A percentile compares a stretch with the other conserved stretches of the same genome.
These are phyloP conservation scores for Meganola albula DNA, from an alignment of 2,888 invertebrate species.

Conservation along the genomic window DNA sequence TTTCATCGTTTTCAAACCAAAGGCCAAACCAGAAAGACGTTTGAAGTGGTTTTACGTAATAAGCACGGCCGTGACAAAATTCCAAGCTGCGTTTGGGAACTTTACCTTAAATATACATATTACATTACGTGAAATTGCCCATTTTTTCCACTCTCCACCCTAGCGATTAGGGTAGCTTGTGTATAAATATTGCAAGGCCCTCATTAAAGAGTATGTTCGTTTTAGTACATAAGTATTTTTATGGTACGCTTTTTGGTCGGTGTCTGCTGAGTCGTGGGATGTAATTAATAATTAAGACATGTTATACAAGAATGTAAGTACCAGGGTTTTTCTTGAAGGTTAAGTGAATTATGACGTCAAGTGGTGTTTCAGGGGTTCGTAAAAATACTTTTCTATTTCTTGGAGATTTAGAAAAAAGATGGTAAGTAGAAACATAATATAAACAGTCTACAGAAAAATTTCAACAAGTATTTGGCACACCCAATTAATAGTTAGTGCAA, in stretches of 20 bases:
- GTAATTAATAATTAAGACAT: slow-evolving; percentile 74
- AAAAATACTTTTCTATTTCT: too few relatives aligned
- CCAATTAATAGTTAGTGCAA: too few relatives aligned
- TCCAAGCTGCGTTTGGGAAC: slow-evolving; percentile 58
- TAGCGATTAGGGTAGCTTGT: slow-evolving; percentile 76
- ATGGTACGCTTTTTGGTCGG: slow-evolving; percentile 56
- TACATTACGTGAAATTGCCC: slow-evolving; percentile 78
- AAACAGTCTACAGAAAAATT: too few relatives aligned
- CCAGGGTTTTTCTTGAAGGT: background rate
- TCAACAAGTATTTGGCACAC: too few relatives aligned
- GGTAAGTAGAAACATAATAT: too few relatives aligned
- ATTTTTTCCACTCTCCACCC: slow-evolving; percentile 79
- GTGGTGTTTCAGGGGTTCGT: too few relatives aligned
- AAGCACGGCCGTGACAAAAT: slow-evolving; percentile 71
- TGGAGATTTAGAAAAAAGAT: too few relatives aligned
- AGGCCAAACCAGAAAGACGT: slow-evolving; percentile 51
- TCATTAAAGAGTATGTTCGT: slow-evolving; percentile 76
- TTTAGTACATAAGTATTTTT: slow-evolving; percentile 73
- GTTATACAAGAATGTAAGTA: slow-evolving; percentile 54
- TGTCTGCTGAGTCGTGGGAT: slow-evolving; percentile 56
- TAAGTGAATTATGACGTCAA: too few relatives aligned
- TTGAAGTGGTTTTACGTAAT: slow-evolving; percentile 70
- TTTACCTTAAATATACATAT: slow-evolving; percentile 77
- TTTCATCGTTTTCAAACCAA: slow-evolving; percentile 27
- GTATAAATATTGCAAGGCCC: slow-evolving; percentile 77